Conservation (phyloP, 2,113 vertebrate species). For the Vanacampus margaritifer region DNA sequence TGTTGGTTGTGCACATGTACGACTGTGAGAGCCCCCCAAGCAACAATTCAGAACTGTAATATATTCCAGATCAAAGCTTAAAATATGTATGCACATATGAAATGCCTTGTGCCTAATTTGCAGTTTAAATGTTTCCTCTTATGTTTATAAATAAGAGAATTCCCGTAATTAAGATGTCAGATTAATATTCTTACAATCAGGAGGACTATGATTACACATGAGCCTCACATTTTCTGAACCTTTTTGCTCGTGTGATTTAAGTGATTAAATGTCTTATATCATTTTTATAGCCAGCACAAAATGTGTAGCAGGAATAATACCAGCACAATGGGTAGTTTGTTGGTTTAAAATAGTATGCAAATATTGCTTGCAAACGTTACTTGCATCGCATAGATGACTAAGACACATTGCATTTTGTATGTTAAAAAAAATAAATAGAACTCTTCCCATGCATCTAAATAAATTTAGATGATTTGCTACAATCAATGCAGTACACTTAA, state of each 20-base stretch:
- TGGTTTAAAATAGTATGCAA: not conserved
- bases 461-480: too few species aligned
- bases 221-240: not conserved
- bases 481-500: too few species aligned
- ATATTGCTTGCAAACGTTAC: not conserved
- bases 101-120: slow-evolving; percentile 45
- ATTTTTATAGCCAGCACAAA: not conserved
- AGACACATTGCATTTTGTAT: not conserved
- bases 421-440: too few species aligned
- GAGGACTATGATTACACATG: not conserved
- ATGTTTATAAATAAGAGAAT: slow-evolving; percentile 55
- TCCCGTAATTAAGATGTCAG: slow-evolving; percentile 37
- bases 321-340: not conserved
- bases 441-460: too few species aligned
- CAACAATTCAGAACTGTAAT: slow-evolving; percentile 44
- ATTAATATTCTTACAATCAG: slow-evolving; percentile 2
- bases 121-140: slow-evolving; percentile 53
- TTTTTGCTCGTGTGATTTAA: not conserved
- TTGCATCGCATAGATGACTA: not conserved
- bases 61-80: slow-evolving; percentile 57
- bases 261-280: too few species aligned
- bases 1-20: not conserved
- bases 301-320: not conserved
- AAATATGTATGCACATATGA: slow-evolving; percentile 44
- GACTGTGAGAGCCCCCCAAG: slow-evolving; percentile 26